Evolutionary conservation across 2,888 invertebrate species (phyloP), one percentile per base, ranked within the genome.

Genomic region (Tortricodes alternella): DNA sequence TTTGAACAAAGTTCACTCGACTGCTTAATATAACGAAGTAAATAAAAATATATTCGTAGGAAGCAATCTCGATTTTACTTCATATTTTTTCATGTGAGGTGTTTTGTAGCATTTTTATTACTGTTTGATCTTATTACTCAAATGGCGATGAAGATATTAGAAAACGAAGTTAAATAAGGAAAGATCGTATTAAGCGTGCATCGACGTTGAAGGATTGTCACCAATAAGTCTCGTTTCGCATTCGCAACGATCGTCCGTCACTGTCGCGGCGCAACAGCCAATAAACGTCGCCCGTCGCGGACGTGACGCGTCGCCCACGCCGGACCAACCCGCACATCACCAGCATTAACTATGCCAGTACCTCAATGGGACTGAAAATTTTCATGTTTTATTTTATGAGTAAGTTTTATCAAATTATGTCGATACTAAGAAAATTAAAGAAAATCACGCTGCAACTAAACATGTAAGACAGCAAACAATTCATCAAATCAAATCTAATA

Each of bases 141-240:
- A 49, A 49, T 43, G 38, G 38, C 53, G 27, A 63, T 63, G 59
- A 62, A 67, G 61, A 62, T 65, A 64, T 67, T 61, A 61, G 58
- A 62, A 59, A 70, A 75, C 62, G 70, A 60, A 76, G 76, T 78
- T 79, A 70, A 78, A 78, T 70, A 70, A 77, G 73, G 66, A 74
- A 74, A 68, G 66, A 64, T 66, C 60, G 69, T 65, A 67, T 70
- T 70, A 74, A 69, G 63, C 68, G 67, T 74, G 67, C 73, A 76
- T 69, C 64, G 69, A 83, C 85, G 73, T 81, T 88, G 85, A 87
- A 78, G 79, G 80, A 84, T 85, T 64, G 86, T 82, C 74, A 67
- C 74, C 82, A 83, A 83, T 89, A 87, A 85, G 81, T 88, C 75
- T 81, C 71, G 78, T 78, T 80, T 83, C 79, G 77, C 74, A 80